Base-by-base conservation (phyloP, 1,140 invertebrate genomes). In the Panagrolaimus sp. region DNA sequence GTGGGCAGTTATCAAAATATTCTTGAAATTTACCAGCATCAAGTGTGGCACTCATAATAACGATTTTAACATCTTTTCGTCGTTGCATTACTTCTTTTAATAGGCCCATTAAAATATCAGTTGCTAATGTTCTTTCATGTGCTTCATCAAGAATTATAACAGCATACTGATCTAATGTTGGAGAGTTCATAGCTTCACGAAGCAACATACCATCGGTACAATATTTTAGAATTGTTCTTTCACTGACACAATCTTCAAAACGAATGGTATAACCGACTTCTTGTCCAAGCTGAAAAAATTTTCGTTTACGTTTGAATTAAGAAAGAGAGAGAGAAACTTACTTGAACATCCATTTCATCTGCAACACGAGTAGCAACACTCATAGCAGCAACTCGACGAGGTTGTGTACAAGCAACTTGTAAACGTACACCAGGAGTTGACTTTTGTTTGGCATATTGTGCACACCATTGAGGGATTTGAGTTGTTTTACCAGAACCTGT, bases 151-250 rank as follows among this genome's bases (percentile, higher is more conserved):
- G 88, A 44, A 99, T 84, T 67, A 99, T 92, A 1, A 88, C 86
- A 83, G 94, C 91, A 85, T 99, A 99, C 63, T 90, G 89, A 78
- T 98, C 93, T 16, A 99, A 84, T 88, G 98, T 91, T 0, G 96
- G 96, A 85, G 98, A 95, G 5, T 93, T 96, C 96, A 99, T 98
- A 0, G 92, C 96, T 87, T 99, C 96, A 67, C 96, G 87, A 25
- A 99, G 85, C 81, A 99, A 88, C 96, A 99, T 99, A 93, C 96
- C 96, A 83, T 98, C 96, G 11, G 96, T 98, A 91, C 98, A 95
- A 83, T 98, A 98, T 87, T 90, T 91, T 3, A 91, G 83, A 47
- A 97, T 86, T 0, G 96, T 99, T 84, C 91, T 93, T 0, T 91
- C 87, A 14, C 92, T 93, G 23, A 94, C 96, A 79, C 95, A 99